phyloP scores from a whole-genome alignment of 2,113 vertebrate species.

The Cavia porcellus region DNA sequence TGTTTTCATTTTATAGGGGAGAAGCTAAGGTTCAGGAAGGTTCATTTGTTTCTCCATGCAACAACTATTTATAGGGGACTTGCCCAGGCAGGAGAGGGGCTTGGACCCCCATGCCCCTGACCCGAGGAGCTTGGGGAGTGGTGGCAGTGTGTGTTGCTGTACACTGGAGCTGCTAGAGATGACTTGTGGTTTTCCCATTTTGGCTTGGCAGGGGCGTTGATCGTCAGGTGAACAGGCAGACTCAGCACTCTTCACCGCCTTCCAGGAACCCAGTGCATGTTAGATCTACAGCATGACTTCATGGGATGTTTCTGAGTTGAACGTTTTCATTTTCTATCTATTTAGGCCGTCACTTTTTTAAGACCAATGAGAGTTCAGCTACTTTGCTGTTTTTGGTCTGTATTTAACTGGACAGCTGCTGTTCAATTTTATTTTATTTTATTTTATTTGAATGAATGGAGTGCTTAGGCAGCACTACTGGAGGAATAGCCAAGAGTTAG shows the following conservation, averaged over 20 bases:
- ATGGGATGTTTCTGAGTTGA: neutral
- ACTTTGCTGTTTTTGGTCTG: neutral
- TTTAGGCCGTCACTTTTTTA: neutral
- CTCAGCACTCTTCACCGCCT: neutral
- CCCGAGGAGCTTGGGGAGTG: neutral
- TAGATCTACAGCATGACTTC: neutral
- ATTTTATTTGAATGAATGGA: neutral
- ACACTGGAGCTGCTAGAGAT: neutral
- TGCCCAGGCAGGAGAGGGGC: neutral
- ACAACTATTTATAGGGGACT: constrained; percentile 6
- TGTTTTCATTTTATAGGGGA: neutral
- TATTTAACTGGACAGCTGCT: neutral
- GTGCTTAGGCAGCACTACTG: neutral
- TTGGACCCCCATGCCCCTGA: neutral
- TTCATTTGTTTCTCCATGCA: constrained; percentile 46
- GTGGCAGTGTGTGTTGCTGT: neutral
- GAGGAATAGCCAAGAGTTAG: neutral
- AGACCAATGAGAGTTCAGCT: neutral
- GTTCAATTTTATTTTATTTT: neutral
- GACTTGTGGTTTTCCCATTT: neutral
- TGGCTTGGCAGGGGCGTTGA: neutral
- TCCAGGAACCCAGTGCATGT: rapidly evolving
- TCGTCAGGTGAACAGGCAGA: neutral
- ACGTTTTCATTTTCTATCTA: neutral
- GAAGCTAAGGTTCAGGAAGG: neutral